Evolutionary conservation across 2,113 vertebrate species (phyloP).

Genomic region (Ailurus styani): DNA sequence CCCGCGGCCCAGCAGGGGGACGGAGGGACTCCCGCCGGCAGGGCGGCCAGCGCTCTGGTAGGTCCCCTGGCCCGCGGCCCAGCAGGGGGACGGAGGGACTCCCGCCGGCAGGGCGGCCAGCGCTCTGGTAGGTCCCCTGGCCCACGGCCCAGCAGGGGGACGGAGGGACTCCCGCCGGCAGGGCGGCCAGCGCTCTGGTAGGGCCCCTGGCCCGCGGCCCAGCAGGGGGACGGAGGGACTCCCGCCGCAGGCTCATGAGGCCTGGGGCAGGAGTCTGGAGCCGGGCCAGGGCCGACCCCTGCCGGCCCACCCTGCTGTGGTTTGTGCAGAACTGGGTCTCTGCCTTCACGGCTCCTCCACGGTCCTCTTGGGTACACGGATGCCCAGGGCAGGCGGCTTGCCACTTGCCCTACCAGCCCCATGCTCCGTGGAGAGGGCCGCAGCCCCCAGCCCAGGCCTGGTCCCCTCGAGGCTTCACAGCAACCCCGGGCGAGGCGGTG

Average conservation of each 20-base stretch:
- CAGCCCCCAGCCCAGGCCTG: background rate
- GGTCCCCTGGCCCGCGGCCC: background rate
- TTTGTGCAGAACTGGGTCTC: background rate
- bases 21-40: too few species aligned
- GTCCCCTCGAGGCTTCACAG: background rate
- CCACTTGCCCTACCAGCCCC: accelerated
- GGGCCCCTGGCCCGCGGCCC: background rate
- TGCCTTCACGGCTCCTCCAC: background rate
- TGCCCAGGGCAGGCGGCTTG: accelerated
- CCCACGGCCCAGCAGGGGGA: background rate
- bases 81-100: accelerated
- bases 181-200: background rate
- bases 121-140: background rate
- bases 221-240: background rate
- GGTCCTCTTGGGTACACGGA: too few species aligned
- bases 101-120: too few species aligned
- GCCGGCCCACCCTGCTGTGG: background rate
- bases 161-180: too few species aligned
- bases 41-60: background rate
- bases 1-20: background rate
- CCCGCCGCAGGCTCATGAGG: accelerated
- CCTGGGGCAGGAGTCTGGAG: background rate
- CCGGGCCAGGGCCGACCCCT: background rate
- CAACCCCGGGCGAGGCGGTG: background rate
- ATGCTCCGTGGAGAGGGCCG: accelerated